phyloP scores from a whole-genome alignment of 2,797 vertebrate species.

The Phalanger gymnotis region DNA sequence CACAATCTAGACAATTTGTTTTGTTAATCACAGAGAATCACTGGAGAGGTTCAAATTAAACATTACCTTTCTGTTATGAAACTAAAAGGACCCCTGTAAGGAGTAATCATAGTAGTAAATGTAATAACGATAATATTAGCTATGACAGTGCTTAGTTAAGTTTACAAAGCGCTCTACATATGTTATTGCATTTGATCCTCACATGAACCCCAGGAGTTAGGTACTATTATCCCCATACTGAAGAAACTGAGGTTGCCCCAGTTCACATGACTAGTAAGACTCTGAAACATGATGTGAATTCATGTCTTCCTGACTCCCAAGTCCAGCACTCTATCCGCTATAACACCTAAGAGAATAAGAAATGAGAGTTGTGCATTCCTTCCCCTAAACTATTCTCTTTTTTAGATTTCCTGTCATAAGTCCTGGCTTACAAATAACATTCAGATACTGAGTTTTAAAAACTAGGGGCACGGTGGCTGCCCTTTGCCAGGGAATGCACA shows the following conservation, averaged over 20 bases:
- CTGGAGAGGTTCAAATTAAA: not conserved
- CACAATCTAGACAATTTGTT: not conserved
- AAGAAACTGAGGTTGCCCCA: too few relatives aligned
- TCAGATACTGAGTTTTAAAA: not conserved
- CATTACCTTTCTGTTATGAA: conserved; percentile 9
- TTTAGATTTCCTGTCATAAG: not conserved
- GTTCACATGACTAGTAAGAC: too few relatives aligned
- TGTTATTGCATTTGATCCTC: not conserved
- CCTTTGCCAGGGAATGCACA: too few relatives aligned
- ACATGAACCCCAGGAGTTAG: not conserved
- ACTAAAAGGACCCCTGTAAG: conserved; percentile 10
- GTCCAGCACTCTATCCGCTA: too few relatives aligned
- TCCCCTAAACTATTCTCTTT: not conserved
- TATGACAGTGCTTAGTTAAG: not conserved
- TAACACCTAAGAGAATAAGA: not conserved
- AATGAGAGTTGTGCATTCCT: not conserved
- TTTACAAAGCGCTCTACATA: not conserved
- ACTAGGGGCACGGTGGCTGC: not conserved
- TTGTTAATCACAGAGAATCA: not conserved
- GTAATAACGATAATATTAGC: not conserved
- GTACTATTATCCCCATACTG: not conserved
- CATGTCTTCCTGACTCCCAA: too few relatives aligned
- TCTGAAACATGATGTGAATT: too few relatives aligned
- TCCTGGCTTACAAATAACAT: not conserved
- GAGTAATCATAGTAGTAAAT: not conserved